A percentile compares a stretch with the other conserved stretches of the same genome.
Conservation (phyloP, 2,888 invertebrate species). For the Apeira syringaria region DNA sequence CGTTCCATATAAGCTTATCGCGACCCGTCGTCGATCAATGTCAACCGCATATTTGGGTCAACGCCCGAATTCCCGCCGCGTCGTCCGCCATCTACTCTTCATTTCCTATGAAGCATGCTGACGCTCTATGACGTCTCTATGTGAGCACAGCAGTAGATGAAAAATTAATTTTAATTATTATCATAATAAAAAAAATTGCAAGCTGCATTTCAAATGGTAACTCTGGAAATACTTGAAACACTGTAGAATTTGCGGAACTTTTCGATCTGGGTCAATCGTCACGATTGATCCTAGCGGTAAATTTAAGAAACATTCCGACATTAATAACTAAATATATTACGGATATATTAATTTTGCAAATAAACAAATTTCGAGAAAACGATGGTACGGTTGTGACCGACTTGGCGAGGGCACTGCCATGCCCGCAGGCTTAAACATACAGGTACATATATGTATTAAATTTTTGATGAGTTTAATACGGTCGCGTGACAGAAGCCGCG, state of each 20-base stretch:
- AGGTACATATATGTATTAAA: too few relatives aligned
- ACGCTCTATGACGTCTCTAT: constrained; percentile 33
- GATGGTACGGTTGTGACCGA: too few relatives aligned
- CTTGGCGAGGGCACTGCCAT: too few relatives aligned
- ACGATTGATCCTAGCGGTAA: too few relatives aligned
- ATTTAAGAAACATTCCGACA: too few relatives aligned
- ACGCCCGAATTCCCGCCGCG: constrained; percentile 75
- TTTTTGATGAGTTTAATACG: too few relatives aligned
- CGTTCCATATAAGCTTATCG: constrained; percentile 70
- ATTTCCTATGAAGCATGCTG: constrained; percentile 61
- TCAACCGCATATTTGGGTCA: constrained; percentile 82
- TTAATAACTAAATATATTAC: too few relatives aligned
- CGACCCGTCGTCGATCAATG: constrained; percentile 79
- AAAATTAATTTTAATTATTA: background rate
- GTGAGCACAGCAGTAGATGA: background rate
- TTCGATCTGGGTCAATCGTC: background rate
- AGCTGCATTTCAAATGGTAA: background rate
- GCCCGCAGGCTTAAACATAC: too few relatives aligned
- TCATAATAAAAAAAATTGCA: background rate
- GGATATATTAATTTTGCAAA: too few relatives aligned
- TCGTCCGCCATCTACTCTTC: constrained; percentile 57
- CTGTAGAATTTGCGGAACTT: background rate
- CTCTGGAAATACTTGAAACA: too few relatives aligned
- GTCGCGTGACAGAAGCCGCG: too few relatives aligned
- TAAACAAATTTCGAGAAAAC: too few relatives aligned